Base-by-base conservation (phyloP, 2,113 vertebrate genomes). In the Ranitomeya variabilis region DNA sequence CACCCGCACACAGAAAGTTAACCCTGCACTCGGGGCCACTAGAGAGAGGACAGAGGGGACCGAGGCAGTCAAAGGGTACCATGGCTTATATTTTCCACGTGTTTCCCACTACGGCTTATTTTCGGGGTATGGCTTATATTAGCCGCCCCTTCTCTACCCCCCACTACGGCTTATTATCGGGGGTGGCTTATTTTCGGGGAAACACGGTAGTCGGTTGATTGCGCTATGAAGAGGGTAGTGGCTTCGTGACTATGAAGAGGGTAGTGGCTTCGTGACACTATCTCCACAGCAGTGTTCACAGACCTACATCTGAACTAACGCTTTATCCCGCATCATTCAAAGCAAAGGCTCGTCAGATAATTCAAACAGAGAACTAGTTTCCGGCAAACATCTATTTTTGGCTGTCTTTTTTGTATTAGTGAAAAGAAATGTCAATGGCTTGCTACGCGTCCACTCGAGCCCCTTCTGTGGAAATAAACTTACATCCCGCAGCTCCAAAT, bases 301-400 rank as follows among this genome's bases (percentile, higher is more conserved):
- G 86, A 87, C 86, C 86, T 82, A 87, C 26, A 59, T 87, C 79
- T 82, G 54, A 16, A 71, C 66, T 60, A 51, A 87, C 19, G 12
- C 78, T 57, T 55, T 26, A 69, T 87, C 60, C 60, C 11, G 59
- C 23, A 73, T 87, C 52, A 87, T 81, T 71, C 12, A 81, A 59
- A 26, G 62, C 82, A 15, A 2, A 16, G 54, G 55, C 54, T 23
- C 79, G 77, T 87, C 77, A 18, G 64, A n/a, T 86, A 51, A 76
- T 76, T 76, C 86, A 78, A 52, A 73, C 55, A 59, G 37, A 15
- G 74, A 73, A 45, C 23, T 51, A 64, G 62, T 73, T 87, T 87
- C 77, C 59, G 76, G 51, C 10, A 19, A 54, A n/a, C 31, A 12
- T 54, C 64, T 87, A 87, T 87, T 82, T 87, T 81, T 60, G 86